Conservation (phyloP, 2,797 vertebrate species). For the Poeciliopsis gracilis region DNA sequence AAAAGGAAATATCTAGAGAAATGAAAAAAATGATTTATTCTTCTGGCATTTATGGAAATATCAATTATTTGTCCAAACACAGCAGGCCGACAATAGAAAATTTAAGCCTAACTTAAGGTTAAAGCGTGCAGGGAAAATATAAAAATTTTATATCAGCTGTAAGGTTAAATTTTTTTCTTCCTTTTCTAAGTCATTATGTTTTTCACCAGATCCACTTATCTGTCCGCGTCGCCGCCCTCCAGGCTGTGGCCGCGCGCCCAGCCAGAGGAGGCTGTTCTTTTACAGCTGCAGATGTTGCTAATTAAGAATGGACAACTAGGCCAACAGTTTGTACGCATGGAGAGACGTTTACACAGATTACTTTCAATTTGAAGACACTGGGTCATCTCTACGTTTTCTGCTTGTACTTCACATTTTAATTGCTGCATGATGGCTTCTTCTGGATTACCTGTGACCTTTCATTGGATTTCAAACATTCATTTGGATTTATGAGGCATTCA, state of each 20-base stretch:
- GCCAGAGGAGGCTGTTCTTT: slow-evolving; percentile 1
- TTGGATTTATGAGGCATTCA: neutral
- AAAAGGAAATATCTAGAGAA: neutral
- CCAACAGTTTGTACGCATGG: neutral
- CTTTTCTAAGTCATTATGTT: neutral
- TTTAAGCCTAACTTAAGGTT: neutral
- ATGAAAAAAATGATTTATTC: neutral
- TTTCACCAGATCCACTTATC: neutral
- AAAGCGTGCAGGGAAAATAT: neutral
- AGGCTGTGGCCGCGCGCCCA: neutral
- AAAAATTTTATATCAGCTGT: neutral
- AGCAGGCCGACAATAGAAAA: neutral
- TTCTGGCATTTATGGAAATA: neutral
- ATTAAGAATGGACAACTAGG: neutral
- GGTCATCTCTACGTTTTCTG: neutral
- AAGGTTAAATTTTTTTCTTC: neutral
- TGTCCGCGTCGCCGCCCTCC: neutral
- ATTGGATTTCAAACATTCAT: neutral
- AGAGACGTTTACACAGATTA: neutral
- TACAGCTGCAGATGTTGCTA: slow-evolving; percentile 1
- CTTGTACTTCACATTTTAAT: neutral
- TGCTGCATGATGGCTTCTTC: neutral
- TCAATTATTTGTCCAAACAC: neutral
- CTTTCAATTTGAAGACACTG: neutral
- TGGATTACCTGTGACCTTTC: neutral